Evolutionary conservation across 1,140 invertebrate genomes (phyloP), one percentile per base, ranked within the genome.

Genomic region (Sminthurides bifidus): DNA sequence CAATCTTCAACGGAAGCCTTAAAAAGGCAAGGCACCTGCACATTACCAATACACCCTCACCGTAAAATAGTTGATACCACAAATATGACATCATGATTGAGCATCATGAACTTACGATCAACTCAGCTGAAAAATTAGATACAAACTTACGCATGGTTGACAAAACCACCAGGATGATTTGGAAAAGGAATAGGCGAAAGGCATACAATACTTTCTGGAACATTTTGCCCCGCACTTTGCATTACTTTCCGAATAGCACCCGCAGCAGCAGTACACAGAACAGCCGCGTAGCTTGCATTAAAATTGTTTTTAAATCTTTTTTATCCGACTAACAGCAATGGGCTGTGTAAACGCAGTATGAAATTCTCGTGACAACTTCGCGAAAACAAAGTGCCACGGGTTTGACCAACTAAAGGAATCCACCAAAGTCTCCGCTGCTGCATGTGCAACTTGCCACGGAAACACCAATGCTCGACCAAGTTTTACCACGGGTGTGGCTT

Each of bases 91-190:
- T n/a, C n/a, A n/a, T n/a, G n/a, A n/a, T n/a, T n/a, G n/a, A n/a
- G n/a, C n/a, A n/a, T n/a, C n/a, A n/a, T n/a, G n/a, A n/a, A n/a
- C n/a, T n/a, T n/a, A n/a, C n/a, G n/a, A n/a, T n/a, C n/a, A n/a
- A n/a, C n/a, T n/a, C n/a, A n/a, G n/a, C n/a, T n/a, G n/a, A n/a
- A n/a, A n/a, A n/a, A n/a, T n/a, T n/a, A n/a, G n/a, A n/a, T n/a
- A n/a, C n/a, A n/a, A n/a, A n/a, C 41, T 43, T 19, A 43, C 41
- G 21, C 41, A 43, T 43, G 41, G 24, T 19, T 43, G 17, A 43
- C 41, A 6, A 43, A 21, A 10, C 41, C 41, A 8, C 24, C 41
- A 21, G 41, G 41, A 43, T 43, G 41, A 43, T 6, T 19, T 8
- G 41, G 41, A 6, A 43, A 23, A 10, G 41, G 6, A 6, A 43